Evolutionary conservation across 1,140 invertebrate genomes (phyloP).

Genomic region (Micrasema longulum): DNA sequence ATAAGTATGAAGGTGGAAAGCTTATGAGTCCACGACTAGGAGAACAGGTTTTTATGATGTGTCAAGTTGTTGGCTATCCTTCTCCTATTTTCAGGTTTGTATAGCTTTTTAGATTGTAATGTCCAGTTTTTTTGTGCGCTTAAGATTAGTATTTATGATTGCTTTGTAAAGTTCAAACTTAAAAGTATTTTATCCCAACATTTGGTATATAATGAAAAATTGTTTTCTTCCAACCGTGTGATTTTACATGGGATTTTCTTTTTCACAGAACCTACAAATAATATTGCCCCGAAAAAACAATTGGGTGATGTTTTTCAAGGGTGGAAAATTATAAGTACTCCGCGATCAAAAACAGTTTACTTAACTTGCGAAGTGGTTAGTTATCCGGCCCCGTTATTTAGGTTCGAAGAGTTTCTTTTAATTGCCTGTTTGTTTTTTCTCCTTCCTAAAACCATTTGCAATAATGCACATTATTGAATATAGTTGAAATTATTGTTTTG

Average conservation of each 20-base stretch:
- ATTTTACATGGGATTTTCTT: slow-evolving; percentile 12
- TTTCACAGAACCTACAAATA: slow-evolving; percentile 77
- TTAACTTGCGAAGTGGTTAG: slow-evolving; percentile 76
- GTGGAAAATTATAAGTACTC: slow-evolving; percentile 75
- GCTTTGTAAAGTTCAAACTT: too few species aligned
- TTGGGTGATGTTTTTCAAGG: slow-evolving; percentile 75
- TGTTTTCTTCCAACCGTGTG: neutral
- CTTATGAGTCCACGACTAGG: slow-evolving; percentile 72
- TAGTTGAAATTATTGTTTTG: neutral
- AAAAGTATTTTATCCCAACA: slow-evolving; percentile 27
- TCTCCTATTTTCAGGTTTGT: slow-evolving; percentile 76
- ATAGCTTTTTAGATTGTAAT: neutral
- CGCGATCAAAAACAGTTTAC: slow-evolving; percentile 68
- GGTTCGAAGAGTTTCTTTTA: slow-evolving; percentile 62
- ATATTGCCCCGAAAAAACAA: slow-evolving; percentile 75
- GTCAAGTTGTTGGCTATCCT: slow-evolving; percentile 74
- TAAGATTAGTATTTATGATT: too few species aligned
- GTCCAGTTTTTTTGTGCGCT: too few species aligned
- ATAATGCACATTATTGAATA: neutral
- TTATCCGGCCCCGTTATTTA: slow-evolving; percentile 76
- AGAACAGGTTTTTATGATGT: slow-evolving; percentile 71
- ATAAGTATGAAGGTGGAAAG: slow-evolving; percentile 73
- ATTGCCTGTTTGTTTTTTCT: neutral
- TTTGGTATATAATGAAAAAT: neutral
- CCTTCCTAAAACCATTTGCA: neutral